Evolutionary conservation across 2,888 invertebrate genomes (phyloP).

Genomic region (Polyommatus icarus): DNA sequence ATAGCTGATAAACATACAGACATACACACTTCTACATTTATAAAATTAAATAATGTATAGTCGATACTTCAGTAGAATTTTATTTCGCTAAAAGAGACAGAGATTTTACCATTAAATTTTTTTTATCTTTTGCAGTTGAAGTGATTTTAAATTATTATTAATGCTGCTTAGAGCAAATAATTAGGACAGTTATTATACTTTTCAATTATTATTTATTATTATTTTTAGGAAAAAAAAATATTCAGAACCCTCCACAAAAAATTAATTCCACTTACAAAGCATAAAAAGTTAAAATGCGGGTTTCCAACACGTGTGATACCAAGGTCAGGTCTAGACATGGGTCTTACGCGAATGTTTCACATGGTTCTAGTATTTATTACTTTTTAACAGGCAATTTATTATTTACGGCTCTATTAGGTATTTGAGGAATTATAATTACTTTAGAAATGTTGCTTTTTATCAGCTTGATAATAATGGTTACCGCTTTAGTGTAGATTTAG

Average conservation of each 20-base stretch:
- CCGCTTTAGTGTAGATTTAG: too few species aligned
- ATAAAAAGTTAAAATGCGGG: slow-evolving; percentile 10
- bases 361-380: background rate
- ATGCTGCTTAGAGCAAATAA: too few species aligned
- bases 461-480: background rate
- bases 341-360: background rate
- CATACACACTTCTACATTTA: too few species aligned
- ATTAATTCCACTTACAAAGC: background rate
- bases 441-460: background rate
- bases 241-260: background rate
- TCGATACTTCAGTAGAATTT: background rate
- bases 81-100: background rate
- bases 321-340: background rate
- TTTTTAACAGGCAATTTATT: slow-evolving; percentile 4
- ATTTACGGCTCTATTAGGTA: background rate
- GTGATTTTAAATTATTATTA: too few species aligned
- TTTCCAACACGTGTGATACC: background rate
- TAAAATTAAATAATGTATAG: too few species aligned
- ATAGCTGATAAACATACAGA: too few species aligned
- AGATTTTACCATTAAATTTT: background rate
- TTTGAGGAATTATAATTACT: background rate
- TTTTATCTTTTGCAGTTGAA: too few species aligned
- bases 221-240: too few species aligned
- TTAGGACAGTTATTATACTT: too few species aligned
- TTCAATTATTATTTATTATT: too few species aligned